A percentile compares a stretch with the other conserved stretches of the same genome.
Conservation (phyloP, 2,888 invertebrate species). For the Tetanocera ferruginea region DNA sequence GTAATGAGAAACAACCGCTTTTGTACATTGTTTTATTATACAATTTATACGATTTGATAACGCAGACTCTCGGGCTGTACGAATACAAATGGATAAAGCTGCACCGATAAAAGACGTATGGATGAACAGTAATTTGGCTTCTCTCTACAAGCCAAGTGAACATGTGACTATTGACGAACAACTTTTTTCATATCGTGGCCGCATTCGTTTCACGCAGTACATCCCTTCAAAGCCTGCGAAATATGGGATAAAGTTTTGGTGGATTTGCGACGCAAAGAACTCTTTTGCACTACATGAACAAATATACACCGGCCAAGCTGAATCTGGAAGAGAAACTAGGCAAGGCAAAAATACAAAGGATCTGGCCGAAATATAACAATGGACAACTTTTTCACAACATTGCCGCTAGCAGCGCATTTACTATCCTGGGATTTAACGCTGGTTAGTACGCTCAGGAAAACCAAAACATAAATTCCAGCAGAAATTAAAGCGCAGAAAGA, state of each 20-base stretch:
- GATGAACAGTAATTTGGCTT: constrained; percentile 28
- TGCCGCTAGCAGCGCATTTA: no score
- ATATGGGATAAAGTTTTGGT: constrained; percentile 23
- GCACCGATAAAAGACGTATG: not conserved
- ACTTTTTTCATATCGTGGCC: no score
- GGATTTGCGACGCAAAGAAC: constrained; percentile 20
- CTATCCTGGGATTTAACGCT: not conserved
- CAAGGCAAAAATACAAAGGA: not conserved
- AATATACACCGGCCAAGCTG: not conserved
- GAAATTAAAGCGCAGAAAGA: no score
- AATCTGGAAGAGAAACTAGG: no score
- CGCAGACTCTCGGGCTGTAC: constrained; percentile 27
- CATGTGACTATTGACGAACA: no score
- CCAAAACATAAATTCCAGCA: not conserved
- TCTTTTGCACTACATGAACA: constrained; percentile 11
- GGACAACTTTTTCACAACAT: not conserved
- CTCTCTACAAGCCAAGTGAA: no score
- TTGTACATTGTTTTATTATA: constrained; percentile 30
- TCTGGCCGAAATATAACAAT: not conserved
- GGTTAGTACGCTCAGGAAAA: not conserved
- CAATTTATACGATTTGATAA: constrained; percentile 38
- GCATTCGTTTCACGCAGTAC: not conserved
- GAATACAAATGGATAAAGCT: constrained; percentile 25
- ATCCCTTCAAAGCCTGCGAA: no score
- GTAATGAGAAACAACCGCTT: constrained; percentile 27